Evolutionary conservation across 2,888 invertebrate genomes (phyloP).

Genomic region (Melanostoma mellinum): DNA sequence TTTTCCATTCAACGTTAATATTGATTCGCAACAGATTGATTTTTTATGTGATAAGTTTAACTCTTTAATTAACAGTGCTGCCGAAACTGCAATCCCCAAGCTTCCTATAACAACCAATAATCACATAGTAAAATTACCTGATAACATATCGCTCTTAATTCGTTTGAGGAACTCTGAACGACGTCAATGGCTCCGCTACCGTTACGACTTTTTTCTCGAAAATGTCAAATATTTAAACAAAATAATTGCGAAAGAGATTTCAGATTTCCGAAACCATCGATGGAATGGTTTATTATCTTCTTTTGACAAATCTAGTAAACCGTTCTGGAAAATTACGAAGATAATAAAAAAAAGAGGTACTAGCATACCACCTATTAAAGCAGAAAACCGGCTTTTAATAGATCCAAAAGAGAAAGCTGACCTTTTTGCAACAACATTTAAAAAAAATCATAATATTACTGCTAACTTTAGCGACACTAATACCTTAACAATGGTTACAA

Average conservation of each 20-base stretch:
- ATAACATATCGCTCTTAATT: neutral
- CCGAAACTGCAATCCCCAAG: neutral
- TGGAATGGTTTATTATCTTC: too few relatives aligned
- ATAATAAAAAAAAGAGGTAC: conserved; percentile 45
- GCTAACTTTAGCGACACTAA: too few relatives aligned
- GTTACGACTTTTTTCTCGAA: neutral
- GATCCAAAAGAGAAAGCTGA: too few relatives aligned
- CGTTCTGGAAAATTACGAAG: neutral
- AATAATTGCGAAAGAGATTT: conserved; percentile 17
- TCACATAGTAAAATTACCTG: neutral
- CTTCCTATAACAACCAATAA: neutral
- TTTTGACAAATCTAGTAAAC: too few relatives aligned
- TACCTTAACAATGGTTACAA: too few relatives aligned
- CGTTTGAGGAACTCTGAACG: neutral
- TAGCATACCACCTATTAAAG: conserved; percentile 21
- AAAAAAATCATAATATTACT: too few relatives aligned
- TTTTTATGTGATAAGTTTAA: neutral
- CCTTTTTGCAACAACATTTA: too few relatives aligned
- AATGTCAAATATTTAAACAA: too few relatives aligned
- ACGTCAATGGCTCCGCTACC: neutral
- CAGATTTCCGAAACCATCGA: too few relatives aligned
- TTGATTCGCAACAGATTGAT: neutral
- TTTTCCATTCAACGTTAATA: neutral
- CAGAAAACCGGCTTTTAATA: too few relatives aligned
- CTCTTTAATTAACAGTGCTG: neutral